These are phyloP conservation scores for Falco cherrug DNA, from an alignment of 2,797 vertebrate species.

Conservation along the genomic window DNA sequence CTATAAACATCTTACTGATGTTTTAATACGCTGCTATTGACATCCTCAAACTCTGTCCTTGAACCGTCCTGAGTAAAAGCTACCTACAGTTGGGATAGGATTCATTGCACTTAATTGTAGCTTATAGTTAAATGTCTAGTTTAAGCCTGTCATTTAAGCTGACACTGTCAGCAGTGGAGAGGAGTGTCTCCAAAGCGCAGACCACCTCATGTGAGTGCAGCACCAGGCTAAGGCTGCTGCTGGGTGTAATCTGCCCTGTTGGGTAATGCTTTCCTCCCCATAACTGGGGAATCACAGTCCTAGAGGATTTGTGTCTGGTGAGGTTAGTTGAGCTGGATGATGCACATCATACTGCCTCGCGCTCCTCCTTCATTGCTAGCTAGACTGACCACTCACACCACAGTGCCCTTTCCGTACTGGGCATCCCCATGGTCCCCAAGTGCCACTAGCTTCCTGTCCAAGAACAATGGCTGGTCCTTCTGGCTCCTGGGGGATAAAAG, in stretches of 20 bases:
- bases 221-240: background rate
- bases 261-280: background rate
- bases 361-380: background rate
- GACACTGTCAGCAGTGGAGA: background rate
- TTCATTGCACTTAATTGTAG: background rate
- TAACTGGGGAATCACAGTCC: background rate
- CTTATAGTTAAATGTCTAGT: background rate
- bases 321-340: background rate
- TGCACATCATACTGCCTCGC: background rate
- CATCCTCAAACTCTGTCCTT: background rate
- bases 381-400: background rate
- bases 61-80: background rate
- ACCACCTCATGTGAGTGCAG: background rate
- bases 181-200: background rate
- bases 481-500: background rate
- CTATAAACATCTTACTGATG: background rate
- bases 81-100: background rate
- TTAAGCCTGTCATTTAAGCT: background rate
- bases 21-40: background rate
- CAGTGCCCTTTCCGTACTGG: background rate
- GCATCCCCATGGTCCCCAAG: background rate
- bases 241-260: background rate
- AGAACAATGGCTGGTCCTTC: fast-evolving
- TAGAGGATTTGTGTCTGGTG: background rate
- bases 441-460: background rate